These are phyloP conservation scores for Allolobophora icterica DNA, from an alignment of 2,888 invertebrate genomes.

Conservation along the genomic window DNA sequence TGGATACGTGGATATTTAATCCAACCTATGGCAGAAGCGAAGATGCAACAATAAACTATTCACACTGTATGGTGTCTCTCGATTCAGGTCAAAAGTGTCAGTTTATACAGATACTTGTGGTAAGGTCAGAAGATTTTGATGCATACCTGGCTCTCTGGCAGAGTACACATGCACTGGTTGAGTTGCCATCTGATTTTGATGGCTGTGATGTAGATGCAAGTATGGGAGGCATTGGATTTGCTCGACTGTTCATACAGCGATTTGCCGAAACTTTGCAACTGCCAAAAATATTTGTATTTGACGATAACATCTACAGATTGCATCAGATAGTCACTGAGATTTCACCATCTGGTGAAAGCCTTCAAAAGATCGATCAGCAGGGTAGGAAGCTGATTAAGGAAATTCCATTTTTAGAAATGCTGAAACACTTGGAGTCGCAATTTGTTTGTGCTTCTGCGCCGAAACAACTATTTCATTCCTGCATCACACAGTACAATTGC, in stretches of 20 bases:
- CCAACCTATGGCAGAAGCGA: slow-evolving; percentile 32
- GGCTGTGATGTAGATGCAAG: slow-evolving; percentile 13
- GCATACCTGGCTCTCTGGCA: slow-evolving; percentile 30
- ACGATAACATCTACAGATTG: slow-evolving; percentile 38
- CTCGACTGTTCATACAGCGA: slow-evolving; percentile 40
- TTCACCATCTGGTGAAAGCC: neutral
- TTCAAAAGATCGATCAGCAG: neutral
- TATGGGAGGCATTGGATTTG: slow-evolving; percentile 39
- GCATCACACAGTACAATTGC: neutral
- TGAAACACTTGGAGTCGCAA: slow-evolving; percentile 20
- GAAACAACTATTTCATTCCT: neutral
- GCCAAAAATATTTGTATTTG: slow-evolving; percentile 37
- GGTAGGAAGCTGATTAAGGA: neutral
- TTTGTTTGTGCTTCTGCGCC: slow-evolving; percentile 19
- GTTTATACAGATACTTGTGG: slow-evolving; percentile 35
- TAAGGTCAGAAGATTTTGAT: slow-evolving; percentile 35
- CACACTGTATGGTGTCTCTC: slow-evolving; percentile 24
- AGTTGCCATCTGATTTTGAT: slow-evolving; percentile 28
- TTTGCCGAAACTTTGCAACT: slow-evolving; percentile 36
- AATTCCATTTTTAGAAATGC: neutral
- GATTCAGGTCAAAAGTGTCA: too few species aligned
- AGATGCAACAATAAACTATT: slow-evolving; percentile 21
- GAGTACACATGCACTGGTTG: slow-evolving; percentile 34
- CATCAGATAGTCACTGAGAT: neutral
- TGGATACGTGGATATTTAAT: slow-evolving; percentile 34